Conservation (phyloP, 1,140 invertebrate genomes). For the Fopius arisanus region DNA sequence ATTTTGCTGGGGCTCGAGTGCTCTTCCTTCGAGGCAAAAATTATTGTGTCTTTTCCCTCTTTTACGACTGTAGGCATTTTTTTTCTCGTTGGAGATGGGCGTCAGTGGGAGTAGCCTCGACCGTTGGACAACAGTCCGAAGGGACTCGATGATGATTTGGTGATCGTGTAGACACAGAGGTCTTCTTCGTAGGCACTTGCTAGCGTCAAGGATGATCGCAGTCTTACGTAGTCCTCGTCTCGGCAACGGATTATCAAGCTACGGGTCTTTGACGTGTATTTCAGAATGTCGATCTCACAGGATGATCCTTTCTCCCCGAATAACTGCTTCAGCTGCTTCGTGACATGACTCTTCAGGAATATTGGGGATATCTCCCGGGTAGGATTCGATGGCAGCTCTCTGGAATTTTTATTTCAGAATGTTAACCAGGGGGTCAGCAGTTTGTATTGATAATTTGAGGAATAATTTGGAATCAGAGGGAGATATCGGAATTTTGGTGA, state of each 20-base stretch:
- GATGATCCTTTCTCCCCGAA: conserved; percentile 70
- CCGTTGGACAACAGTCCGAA: conserved; percentile 34
- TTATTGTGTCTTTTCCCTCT: conserved; percentile 82
- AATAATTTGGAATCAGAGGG: no score
- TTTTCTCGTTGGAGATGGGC: conserved; percentile 19
- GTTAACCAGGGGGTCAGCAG: no score
- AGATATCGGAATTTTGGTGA: no score
- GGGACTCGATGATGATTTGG: conserved; percentile 64
- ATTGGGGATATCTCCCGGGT: conserved; percentile 57
- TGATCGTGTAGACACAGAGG: conserved; percentile 66
- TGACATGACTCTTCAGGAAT: conserved; percentile 69
- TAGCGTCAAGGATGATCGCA: conserved; percentile 68
- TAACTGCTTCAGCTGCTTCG: conserved; percentile 64
- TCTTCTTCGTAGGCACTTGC: conserved; percentile 65
- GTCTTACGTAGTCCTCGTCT: conserved; percentile 64
- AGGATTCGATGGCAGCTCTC: conserved; percentile 60
- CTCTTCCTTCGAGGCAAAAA: conserved; percentile 85
- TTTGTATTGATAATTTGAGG: no score
- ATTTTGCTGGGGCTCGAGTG: conserved; percentile 76
- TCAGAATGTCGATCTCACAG: conserved; percentile 68
- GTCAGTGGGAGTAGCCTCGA: conserved; percentile 45
- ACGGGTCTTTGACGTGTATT: conserved; percentile 60
- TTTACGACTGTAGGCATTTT: conserved; percentile 63
- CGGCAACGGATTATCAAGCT: conserved; percentile 69
- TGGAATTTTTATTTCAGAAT: no score